Evolutionary conservation across 1,140 invertebrate genomes (phyloP), one percentile per base, ranked within the genome.

Genomic region (Eumeta japonica): DNA sequence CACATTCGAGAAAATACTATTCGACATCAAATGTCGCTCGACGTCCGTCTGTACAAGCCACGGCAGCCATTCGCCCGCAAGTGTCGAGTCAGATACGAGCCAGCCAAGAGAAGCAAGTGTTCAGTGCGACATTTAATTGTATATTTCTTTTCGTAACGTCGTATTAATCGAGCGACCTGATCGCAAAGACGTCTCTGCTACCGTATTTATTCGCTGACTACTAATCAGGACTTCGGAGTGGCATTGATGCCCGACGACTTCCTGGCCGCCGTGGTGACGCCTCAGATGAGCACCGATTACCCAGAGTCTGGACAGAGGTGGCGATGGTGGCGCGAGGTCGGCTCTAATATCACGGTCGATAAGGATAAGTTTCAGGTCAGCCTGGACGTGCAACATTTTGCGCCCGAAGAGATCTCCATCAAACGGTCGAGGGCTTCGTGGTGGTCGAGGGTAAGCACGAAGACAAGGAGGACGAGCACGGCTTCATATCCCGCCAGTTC

Each of bases 391-490:
- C n/a, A n/a, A n/a, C n/a, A n/a, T 68, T 68, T 39, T 56, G 58
- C 10, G 48, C 66, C 2, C 64, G 61, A 28, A 42, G 65, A 18
- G 62, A 68, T 28, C 62, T 68, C 2, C 62, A 63, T 31, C 60
- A 68, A 28, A 84, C 84, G 0, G 72, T 83, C 1, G 84, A 87
- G 42, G 81, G 84, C 35, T 78, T 75, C 20, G 71, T 89, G 0
- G 75, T 86, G 4, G 73, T 89, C 7, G 77, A 83, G 56, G 86
- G 81, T 0, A 86, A 85, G 54, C 84, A 87, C 39, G 84, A 87
- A 48, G 81, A 87, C 45, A 79, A 78, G 30, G 46, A 77, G 27
- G 84, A 85, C 43, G 77, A 82, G 3, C 79, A 86, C 61, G 79
- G 79, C 2, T 74, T 62, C 20, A 70, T 81, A 29, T 79, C 76